Base-by-base conservation (phyloP, 2,888 invertebrate species). In the Hydrotaea cyrtoneurina region DNA sequence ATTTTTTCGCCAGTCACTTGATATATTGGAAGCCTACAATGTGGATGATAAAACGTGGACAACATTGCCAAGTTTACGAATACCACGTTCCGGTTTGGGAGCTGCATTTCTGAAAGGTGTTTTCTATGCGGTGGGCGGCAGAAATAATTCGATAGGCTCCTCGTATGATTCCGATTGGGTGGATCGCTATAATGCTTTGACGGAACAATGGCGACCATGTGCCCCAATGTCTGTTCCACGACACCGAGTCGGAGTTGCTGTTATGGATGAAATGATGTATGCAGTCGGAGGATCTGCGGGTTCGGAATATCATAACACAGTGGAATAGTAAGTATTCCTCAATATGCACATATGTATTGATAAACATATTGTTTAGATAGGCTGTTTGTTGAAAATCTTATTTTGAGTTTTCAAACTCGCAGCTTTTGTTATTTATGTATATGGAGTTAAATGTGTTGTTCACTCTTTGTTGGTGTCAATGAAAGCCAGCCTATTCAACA, bases 201-300 rank as follows among this genome's bases (percentile, higher is more conserved):
- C 95, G 26, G 97, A 98, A 91, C 94, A 95, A 87, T 98, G 98
- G 98, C 93, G 96, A 36, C 95, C 97, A 0, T 97, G 97, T 91
- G 95, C 94, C 89, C 96, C 97, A 0, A 96, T 98, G 98, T 95
- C 96, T 13, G 95, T 96, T 64, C 96, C 98, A 0, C 93, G 98
- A 69, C 97, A 98, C 92, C 94, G 98, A 89, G 94, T 98, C 21
- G 98, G 98, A 8, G 98, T 98, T 4, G 97, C 97, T n/a, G 97
- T 98, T 11, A 96, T 98, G 95, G 98, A 98, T 89, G 97, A 97
- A 26, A 93, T 97, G 86, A 93, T 98, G 79, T 98, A 98, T 91
- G 98, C 98, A 3, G 97, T 98, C 0, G 98, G 98, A 0, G 98
- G 98, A 0, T 97, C 97, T 2, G 96, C 97, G 8, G 97, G 96